Evolutionary conservation across 1,140 invertebrate genomes (phyloP), one percentile per base, ranked within the genome.

Genomic region (Andricus grossulariae): DNA sequence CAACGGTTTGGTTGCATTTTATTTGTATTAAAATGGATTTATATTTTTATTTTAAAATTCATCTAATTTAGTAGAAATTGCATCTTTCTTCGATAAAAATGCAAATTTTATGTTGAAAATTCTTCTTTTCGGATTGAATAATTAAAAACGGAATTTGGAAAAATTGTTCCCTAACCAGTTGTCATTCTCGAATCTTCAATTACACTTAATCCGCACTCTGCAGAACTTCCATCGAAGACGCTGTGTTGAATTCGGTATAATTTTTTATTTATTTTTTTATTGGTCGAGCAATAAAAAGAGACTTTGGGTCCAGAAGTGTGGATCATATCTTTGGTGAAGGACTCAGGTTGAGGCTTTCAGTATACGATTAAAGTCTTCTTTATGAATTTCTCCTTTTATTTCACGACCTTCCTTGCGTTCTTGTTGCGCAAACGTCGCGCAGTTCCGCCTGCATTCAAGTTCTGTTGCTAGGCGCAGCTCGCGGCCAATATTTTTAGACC

Each of bases 381-480:
- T 83, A 78, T 81, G 79, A 84, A 82, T 82, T 84, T 82, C 83
- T 32, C 73, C 77, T 84, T 80, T 82, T 80, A 83, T 83, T 84
- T 84, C 81, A 78, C 81, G 80, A 82, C 80, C 79, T 84, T 84
- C 76, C 82, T 83, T 85, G 76, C 82, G 85, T 85, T 84, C 86
- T 85, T 82, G 86, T 88, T 88, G 86, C 84, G 86, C 84, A 82
- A 84, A 84, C 81, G 80, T 81, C 83, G 80, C 50, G 72, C 86
- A 87, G 88, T 87, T 88, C 84, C 82, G 82, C 81, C 85, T 86
- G 87, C 85, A 89, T 88, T 85, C 87, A 89, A 86, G 85, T 83
- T 86, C 88, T 89, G 88, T 89, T 89, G 88, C 88, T 89, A 89
- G 87, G 88, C 87, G 88, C 87, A 87, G 84, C 86, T 85, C 82